Base-by-base conservation (phyloP, 1,140 invertebrate species). In the Spodoptera frugiperda region DNA sequence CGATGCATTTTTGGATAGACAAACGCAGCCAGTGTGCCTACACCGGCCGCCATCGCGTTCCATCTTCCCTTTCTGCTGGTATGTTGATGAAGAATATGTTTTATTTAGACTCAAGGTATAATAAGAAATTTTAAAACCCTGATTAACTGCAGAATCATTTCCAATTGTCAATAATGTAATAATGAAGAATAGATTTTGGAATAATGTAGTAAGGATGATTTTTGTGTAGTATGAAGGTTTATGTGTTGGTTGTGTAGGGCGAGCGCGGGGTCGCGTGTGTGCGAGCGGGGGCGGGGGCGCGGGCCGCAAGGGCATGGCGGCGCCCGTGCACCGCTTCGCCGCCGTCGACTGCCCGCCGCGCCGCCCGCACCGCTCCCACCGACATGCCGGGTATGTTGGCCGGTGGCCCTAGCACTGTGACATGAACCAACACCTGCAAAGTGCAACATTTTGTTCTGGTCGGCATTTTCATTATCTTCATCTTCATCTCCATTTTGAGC, bases 1-100 rank as follows among this genome's bases (percentile, higher is more conserved):
- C 88, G 84, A 96, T 96, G 96, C 96, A 96, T 96, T 96, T 96
- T 94, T 96, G 96, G 96, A 96, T 96, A 88, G 96, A 96, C 87
- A 96, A 96, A 91, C 95, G 96, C 67, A 96, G 95, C 87, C 96
- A 96, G 93, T 96, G 95, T 89, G 95, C 95, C 46, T 96, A 96
- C 87, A 96, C 94, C 78, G 95, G 95, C 83, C 94, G 96, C 79
- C 94, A 96, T 78, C 91, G 94, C 39, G 93, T 95, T 63, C 95
- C 95, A 78, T 91, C 95, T 25, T 95, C 95, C 12, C 84, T 95
- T 65, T 94, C 94, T 67, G 88, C 94, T 80, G 94, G 94, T 94
- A 84, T 87, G 80, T 63, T 2, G 49, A 46, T 25, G 25, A 25
- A 25, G 5, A 25, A 25, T 4, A 25, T 25, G 0, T 25, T 25